These are phyloP conservation scores for Buathra laborator DNA, from an alignment of 2,888 invertebrate genomes.

Conservation along the genomic window DNA sequence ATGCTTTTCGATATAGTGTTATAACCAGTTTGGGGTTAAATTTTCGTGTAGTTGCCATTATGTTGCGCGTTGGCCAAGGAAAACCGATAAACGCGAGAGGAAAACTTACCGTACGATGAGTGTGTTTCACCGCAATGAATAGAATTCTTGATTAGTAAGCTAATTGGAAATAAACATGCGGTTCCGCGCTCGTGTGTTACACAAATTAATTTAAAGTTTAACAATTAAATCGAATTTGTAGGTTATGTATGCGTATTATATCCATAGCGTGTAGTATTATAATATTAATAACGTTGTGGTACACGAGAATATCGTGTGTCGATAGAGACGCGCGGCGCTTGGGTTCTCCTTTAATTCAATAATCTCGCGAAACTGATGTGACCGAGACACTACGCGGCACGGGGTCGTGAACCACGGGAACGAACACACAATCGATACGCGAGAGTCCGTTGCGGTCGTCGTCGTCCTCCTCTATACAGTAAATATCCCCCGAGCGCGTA, in stretches of 20 bases:
- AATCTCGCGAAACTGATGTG: conserved; percentile 70
- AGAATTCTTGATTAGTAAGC: conserved; percentile 34
- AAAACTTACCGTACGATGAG: neutral
- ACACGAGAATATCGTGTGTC: neutral
- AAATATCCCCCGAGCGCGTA: conserved; percentile 35
- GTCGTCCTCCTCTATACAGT: neutral
- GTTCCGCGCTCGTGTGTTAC: conserved; percentile 10
- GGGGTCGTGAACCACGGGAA: conserved; percentile 42
- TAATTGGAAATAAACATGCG: conserved; percentile 38
- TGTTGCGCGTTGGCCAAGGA: neutral
- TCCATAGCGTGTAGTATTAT: too few species aligned
- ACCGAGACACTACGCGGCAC: conserved; percentile 29
- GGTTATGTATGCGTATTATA: neutral
- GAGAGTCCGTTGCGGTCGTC: conserved; percentile 26
- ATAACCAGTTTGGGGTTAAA: neutral
- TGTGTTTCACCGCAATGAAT: conserved; percentile 16
- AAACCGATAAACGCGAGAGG: neutral
- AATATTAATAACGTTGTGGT: too few species aligned
- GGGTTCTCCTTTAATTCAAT: conserved; percentile 69
- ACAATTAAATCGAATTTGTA: neutral
- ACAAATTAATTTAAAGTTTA: conserved; percentile 34
- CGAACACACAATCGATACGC: conserved; percentile 45
- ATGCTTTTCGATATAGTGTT: neutral
- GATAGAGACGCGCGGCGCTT: conserved; percentile 25
- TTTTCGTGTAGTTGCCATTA: neutral